Evolutionary conservation across 2,797 vertebrate species (phyloP).

Genomic region (Phataginus tricuspis): DNA sequence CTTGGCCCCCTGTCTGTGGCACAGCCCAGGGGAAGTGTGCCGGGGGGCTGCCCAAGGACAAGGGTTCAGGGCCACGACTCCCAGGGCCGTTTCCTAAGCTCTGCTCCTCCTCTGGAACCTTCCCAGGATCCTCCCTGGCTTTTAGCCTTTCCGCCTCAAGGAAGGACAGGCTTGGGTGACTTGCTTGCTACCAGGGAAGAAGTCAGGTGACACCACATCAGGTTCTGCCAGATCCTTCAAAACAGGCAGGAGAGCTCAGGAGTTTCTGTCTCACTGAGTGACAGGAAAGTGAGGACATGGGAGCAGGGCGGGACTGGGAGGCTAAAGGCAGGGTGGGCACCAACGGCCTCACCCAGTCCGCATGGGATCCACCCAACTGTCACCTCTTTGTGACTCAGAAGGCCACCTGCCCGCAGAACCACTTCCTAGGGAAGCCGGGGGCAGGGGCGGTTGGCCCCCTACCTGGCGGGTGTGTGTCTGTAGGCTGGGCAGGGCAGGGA

Average conservation of each 20-base stretch:
- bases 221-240: background rate
- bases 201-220: accelerated
- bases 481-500: accelerated
- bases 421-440: background rate
- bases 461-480: background rate
- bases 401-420: background rate
- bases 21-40: background rate
- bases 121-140: too few relatives aligned
- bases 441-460: background rate
- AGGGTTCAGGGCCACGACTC: too few relatives aligned
- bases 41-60: background rate
- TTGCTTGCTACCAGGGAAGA: background rate
- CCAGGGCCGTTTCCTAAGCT: background rate
- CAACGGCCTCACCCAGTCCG: background rate
- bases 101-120: background rate
- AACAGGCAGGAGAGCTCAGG: background rate
- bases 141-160: background rate
- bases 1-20: accelerated
- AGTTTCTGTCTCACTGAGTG: background rate
- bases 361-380: background rate
- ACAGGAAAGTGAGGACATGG: accelerated
- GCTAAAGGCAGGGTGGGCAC: background rate
- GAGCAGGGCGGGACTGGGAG: accelerated
- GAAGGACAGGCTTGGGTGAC: background rate
- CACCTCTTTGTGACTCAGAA: background rate